Percentiles rank a stretch among this genome's conserved stretches.
Evolutionary conservation across 2,888 invertebrate species (phyloP).

Genomic region (Malthinus seriepunctatus): DNA sequence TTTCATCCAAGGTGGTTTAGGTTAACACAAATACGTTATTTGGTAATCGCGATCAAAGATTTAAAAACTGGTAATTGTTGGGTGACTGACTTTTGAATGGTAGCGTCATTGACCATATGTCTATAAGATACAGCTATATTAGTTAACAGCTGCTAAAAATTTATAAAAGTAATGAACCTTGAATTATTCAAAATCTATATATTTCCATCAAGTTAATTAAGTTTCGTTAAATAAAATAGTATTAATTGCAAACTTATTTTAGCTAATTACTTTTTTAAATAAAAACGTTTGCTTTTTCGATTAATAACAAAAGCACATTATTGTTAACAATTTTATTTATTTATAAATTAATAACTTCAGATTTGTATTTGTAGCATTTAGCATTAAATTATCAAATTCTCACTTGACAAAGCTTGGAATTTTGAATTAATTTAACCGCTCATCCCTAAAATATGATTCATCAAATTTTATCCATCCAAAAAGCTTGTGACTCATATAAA

Average conservation of each 20-base stretch:
- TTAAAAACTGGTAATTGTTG: constrained; percentile 23
- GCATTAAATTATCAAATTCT: too few relatives aligned
- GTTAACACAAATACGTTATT: constrained; percentile 3
- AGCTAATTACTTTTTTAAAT: too few relatives aligned
- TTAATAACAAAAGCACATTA: too few relatives aligned
- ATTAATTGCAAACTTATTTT: too few relatives aligned
- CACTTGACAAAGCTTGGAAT: too few relatives aligned
- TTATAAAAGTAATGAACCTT: constrained; percentile 2
- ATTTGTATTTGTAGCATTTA: too few relatives aligned
- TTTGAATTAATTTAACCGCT: background rate
- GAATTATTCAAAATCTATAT: constrained; percentile 4
- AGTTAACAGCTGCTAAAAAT: constrained; percentile 12
- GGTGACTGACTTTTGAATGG: constrained; percentile 24
- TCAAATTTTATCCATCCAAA: background rate
- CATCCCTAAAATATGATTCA: constrained; percentile 7
- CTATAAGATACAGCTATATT: constrained; percentile 7
- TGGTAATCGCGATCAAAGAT: constrained; percentile 14
- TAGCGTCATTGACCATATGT: constrained; percentile 27
- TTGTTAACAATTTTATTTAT: too few relatives aligned
- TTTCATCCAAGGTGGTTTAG: background rate
- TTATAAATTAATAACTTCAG: too few relatives aligned
- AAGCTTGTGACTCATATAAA: constrained; percentile 15
- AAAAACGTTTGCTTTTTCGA: too few relatives aligned
- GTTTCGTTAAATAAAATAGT: too few relatives aligned
- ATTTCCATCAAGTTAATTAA: background rate